Conservation (phyloP, 1,140 invertebrate genomes). For the Oppia nitens region DNA sequence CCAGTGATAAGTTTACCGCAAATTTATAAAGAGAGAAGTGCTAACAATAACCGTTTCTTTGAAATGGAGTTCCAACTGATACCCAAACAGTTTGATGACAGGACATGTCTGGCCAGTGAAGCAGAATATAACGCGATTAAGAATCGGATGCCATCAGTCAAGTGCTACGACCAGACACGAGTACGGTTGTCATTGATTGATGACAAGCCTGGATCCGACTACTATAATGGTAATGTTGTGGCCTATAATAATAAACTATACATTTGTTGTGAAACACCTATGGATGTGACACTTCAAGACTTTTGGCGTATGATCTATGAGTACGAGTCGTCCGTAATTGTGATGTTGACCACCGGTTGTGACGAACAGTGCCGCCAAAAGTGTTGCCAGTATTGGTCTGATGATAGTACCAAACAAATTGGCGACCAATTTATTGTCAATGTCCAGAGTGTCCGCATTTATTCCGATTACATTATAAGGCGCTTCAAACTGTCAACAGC, state of each 20-base stretch:
- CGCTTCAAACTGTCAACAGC: conserved; percentile 21
- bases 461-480: conserved; percentile 23
- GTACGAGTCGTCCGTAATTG: conserved; percentile 71
- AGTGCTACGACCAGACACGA: conserved; percentile 59
- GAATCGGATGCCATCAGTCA: conserved; percentile 30
- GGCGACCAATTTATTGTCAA: conserved; percentile 14
- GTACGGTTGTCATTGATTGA: conserved; percentile 57
- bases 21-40: background rate
- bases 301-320: conserved; percentile 98
- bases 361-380: conserved; percentile 71
- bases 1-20: background rate
- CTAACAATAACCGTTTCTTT: background rate
- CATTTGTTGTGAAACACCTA: conserved; percentile 78
- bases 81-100: conserved; percentile 60
- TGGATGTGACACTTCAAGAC: conserved; percentile 59
- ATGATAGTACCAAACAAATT: conserved; percentile 31
- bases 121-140: conserved; percentile 56
- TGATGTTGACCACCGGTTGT: conserved; percentile 74
- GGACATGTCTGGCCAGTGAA: conserved; percentile 67
- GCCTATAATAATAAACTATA: conserved; percentile 74
- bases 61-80: conserved; percentile 34
- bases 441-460: conserved; percentile 20
- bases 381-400: conserved; percentile 84
- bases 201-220: conserved; percentile 50
- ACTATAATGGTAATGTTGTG: conserved; percentile 74